A percentile compares a stretch with the other conserved stretches of the same genome.
Conservation (phyloP, 2,113 vertebrate species). For the Oceanodroma tethys region DNA sequence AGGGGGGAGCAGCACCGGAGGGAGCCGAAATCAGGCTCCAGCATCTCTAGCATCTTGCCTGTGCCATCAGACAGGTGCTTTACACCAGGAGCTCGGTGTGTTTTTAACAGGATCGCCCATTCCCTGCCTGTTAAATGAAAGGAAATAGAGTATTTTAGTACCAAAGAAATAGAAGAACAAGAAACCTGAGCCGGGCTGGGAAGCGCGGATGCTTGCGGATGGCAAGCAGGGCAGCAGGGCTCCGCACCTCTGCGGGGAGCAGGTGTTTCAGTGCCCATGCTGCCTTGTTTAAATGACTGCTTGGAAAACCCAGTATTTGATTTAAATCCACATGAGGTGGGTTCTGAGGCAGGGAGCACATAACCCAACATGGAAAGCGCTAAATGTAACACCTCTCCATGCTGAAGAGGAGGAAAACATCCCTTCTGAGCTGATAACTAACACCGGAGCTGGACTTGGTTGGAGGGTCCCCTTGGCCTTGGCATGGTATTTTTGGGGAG, state of each 20-base stretch:
- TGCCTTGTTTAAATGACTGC: background rate
- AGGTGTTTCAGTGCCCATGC: rapidly evolving
- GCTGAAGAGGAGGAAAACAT: background rate
- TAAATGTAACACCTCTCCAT: background rate
- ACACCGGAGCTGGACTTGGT: rapidly evolving
- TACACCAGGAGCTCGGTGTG: background rate
- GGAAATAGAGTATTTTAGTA: background rate
- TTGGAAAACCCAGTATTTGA: background rate
- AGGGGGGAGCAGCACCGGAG: rapidly evolving
- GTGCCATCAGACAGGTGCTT: rapidly evolving
- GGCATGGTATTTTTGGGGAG: background rate
- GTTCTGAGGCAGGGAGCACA: background rate
- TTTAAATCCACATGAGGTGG: background rate
- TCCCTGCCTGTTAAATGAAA: background rate
- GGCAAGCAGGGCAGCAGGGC: background rate
- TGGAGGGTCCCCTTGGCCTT: background rate
- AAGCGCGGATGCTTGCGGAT: background rate
- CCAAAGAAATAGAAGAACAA: background rate
- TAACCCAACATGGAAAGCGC: background rate
- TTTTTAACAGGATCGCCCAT: background rate
- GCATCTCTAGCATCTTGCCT: background rate
- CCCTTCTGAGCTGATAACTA: background rate
- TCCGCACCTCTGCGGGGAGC: rapidly evolving
- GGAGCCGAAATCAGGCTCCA: background rate
- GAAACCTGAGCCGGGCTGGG: background rate